Evolutionary conservation across 1,140 invertebrate genomes (phyloP), one percentile per base, ranked within the genome.

Genomic region (Drosophila burlai): DNA sequence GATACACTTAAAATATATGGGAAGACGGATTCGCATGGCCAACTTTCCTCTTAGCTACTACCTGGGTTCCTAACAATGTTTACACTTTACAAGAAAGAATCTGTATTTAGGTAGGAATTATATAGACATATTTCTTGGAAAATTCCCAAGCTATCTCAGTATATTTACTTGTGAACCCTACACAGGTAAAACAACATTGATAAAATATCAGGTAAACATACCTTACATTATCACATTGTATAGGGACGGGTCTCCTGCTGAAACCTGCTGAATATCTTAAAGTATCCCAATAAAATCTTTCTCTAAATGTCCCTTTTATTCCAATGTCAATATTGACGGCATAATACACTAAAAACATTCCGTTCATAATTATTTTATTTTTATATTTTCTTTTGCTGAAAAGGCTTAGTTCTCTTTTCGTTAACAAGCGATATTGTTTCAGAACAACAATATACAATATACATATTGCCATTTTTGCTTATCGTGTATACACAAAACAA

Each of bases 401-500:
- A 21, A 40, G 15, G 18, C 34, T 49, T 67, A 31, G 45, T 67
- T 67, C 18, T 46, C 11, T 4, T 21, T 15, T 13, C 10, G 38
- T 7, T 2, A 66, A 16, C 24, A 36, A 21, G n/a, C 7, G n/a
- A 13, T 40, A 6, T 40, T 4, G 40, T 18, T 59, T 11, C 26
- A 59, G 26, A 45, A 45, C 40, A 45, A 29, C 31, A 46, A 45
- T 29, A n/a, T n/a, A n/a, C n/a, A n/a, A n/a, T n/a, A n/a, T n/a
- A n/a, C n/a, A n/a, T n/a, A n/a, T n/a, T n/a, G n/a, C n/a, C 15
- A 29, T 26, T 13, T n/a, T 13, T 59, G 8, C 57, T 45, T 29
- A 59, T 45, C 57, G 52, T 55, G 31, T n/a, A 31, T 29, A 59
- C 26, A 45, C 40, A 18, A 45, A 59, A 46, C 57, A 45, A 55